Conservation (phyloP, 2,888 invertebrate genomes). For the Exocentrus adspersus region DNA sequence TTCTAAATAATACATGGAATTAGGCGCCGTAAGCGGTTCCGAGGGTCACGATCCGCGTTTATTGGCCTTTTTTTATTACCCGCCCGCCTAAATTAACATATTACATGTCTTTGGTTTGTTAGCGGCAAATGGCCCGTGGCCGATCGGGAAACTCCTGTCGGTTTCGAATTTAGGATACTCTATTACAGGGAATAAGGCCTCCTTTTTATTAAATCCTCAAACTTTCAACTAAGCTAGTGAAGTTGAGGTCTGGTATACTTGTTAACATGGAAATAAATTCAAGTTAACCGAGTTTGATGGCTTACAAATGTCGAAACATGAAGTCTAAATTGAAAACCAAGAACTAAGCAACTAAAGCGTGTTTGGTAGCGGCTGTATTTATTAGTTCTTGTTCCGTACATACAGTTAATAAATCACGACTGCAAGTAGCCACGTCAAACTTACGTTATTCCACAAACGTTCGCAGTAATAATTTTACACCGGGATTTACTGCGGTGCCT, state of each 20-base stretch:
- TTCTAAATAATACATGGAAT: not conserved
- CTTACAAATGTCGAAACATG: not conserved
- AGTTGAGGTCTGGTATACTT: not conserved
- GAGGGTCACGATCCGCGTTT: not conserved
- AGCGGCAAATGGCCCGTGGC: not conserved
- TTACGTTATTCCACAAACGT: not conserved
- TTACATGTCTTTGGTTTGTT: not conserved
- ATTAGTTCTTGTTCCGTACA: not conserved
- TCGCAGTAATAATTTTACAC: not conserved
- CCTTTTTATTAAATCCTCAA: too few relatives aligned
- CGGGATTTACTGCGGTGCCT: not conserved
- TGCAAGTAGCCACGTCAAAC: not conserved
- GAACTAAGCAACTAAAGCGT: not conserved
- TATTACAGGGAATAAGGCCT: too few relatives aligned
- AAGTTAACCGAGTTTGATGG: not conserved
- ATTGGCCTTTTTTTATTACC: not conserved
- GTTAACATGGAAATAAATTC: constrained; percentile 2
- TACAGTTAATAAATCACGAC: not conserved
- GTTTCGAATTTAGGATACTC: too few relatives aligned
- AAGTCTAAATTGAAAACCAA: not conserved
- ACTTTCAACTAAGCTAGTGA: not conserved
- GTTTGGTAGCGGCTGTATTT: not conserved
- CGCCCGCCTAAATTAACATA: not conserved
- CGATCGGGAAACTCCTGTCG: not conserved
- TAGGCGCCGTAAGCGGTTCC: not conserved